Evolutionary conservation across 2,888 invertebrate species (phyloP).

Genomic region (Watsonalla cultraria): DNA sequence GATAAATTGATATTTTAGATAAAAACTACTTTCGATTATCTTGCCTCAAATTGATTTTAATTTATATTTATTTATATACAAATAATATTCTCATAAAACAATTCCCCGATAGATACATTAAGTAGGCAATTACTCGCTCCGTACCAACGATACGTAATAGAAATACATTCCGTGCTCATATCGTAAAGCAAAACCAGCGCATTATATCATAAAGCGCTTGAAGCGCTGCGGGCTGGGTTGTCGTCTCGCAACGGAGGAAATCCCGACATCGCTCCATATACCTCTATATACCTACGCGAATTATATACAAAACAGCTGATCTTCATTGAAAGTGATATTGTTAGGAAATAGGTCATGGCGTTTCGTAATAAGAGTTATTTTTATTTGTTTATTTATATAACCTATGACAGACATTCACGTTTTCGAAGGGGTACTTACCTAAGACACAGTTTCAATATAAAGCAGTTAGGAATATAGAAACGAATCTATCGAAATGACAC

Average conservation of each 20-base stretch:
- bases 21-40: too few species aligned
- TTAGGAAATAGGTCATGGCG: not conserved
- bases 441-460: too few species aligned
- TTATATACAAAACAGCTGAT: slow-evolving; percentile 67
- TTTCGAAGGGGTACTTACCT: not conserved
- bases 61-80: too few species aligned
- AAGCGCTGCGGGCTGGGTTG: slow-evolving; percentile 35
- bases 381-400: not conserved
- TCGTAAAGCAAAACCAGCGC: slow-evolving; percentile 1
- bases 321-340: slow-evolving; percentile 45
- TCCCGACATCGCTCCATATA: slow-evolving; percentile 38
- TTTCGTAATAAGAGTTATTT: not conserved
- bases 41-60: too few species aligned
- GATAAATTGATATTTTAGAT: too few species aligned
- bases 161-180: too few species aligned
- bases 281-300: slow-evolving; percentile 44
- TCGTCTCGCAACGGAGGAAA: slow-evolving; percentile 62
- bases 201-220: slow-evolving; percentile 37
- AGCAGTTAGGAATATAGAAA: too few species aligned
- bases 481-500: too few species aligned
- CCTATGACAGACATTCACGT: not conserved
- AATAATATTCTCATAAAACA: too few species aligned
- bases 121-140: too few species aligned
- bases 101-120: too few species aligned
- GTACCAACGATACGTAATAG: too few species aligned